phyloP scores from a whole-genome alignment of 2,888 invertebrate genomes.

The Drosophila parthenogenetica region DNA sequence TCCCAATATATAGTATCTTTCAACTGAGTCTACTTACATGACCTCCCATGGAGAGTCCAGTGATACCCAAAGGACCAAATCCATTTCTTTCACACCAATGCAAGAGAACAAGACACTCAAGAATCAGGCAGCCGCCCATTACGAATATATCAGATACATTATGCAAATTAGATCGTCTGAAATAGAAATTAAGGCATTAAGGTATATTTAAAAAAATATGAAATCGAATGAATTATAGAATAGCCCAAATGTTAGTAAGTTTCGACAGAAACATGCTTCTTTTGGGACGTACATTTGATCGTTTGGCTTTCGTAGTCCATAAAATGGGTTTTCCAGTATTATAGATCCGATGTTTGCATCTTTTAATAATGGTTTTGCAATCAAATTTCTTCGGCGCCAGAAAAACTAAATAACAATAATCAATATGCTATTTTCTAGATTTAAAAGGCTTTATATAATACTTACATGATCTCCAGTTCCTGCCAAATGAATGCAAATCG shows the following conservation, averaged over 20 bases:
- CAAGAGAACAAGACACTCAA: constrained; percentile 96
- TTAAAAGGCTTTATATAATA: constrained; percentile 11
- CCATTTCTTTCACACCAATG: constrained; percentile 97
- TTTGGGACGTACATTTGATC: constrained; percentile 89
- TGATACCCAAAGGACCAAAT: constrained; percentile 96
- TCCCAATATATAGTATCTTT: too few species aligned
- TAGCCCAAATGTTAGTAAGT: not conserved
- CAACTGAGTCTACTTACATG: constrained; percentile 89
- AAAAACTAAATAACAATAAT: constrained; percentile 88
- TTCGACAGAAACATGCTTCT: not conserved
- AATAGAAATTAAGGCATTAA: constrained; percentile 1
- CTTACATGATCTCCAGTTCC: constrained; percentile 97
- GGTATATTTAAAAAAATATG: not conserved
- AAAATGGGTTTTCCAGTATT: constrained; percentile 98
- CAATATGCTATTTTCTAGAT: not conserved
- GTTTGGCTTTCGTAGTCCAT: constrained; percentile 94
- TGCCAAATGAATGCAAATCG: constrained; percentile 97
- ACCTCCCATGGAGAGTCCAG: constrained; percentile 99
- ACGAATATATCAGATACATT: constrained; percentile 99
- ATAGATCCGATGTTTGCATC: constrained; percentile 96
- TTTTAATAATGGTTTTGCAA: constrained; percentile 96
- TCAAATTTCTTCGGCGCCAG: constrained; percentile 94
- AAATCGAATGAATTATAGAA: not conserved
- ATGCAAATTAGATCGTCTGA: constrained; percentile 94
- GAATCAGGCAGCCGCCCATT: constrained; percentile 98